phyloP scores from a whole-genome alignment of 2,113 vertebrate species.

The Coturnix japonica region DNA sequence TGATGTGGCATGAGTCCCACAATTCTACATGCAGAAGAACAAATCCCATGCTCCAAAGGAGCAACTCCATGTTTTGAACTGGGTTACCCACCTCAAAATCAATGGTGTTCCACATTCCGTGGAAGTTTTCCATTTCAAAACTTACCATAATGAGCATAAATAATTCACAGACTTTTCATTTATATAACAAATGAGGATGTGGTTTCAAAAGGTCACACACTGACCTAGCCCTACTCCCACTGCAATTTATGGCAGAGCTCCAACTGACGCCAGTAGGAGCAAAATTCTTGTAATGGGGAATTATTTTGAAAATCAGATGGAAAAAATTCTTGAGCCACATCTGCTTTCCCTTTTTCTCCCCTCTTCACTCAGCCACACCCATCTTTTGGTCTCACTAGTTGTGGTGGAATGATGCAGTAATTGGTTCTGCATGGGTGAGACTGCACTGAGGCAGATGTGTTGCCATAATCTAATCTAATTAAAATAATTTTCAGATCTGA shows the following conservation, averaged over 20 bases:
- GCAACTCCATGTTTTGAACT: not conserved
- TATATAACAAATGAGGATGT: not conserved
- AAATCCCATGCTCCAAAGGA: not conserved
- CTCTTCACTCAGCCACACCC: constrained; percentile 6
- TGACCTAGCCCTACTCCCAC: not conserved
- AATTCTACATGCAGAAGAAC: not conserved
- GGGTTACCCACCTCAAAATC: not conserved
- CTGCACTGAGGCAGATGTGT: not conserved
- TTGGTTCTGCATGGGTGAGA: constrained; percentile 30
- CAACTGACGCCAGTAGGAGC: not conserved
- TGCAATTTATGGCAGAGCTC: not conserved
- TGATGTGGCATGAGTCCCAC: not conserved
- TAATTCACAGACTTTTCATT: not conserved
- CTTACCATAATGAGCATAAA: not conserved
- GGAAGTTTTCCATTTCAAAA: not conserved
- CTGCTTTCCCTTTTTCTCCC: not conserved
- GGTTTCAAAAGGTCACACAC: not conserved
- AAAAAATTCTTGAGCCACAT: constrained; percentile 1
- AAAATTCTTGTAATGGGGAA: not conserved
- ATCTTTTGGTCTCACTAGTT: not conserved
- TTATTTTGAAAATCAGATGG: constrained; percentile 4
- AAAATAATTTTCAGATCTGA: constrained; percentile 53
- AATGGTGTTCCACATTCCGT: fast-evolving
- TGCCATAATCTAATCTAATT: constrained; percentile 38
- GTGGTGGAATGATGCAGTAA: constrained; percentile 14